Base-by-base conservation (phyloP, 2,888 invertebrate genomes). In the Shargacucullia verbasci region DNA sequence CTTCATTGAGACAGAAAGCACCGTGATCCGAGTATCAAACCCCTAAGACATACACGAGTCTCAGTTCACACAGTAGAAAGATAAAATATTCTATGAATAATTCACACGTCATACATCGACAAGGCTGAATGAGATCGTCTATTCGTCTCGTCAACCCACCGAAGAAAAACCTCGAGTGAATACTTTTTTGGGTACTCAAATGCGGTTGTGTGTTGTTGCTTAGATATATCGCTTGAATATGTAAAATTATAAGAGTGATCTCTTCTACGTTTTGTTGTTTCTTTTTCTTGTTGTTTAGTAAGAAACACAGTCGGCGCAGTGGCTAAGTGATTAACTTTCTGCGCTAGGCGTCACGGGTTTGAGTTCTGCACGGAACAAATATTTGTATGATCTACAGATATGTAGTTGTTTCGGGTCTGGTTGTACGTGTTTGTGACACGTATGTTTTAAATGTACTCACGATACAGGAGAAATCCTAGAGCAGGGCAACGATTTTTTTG, bases 71-170 rank as follows among this genome's bases (percentile, higher is more conserved):
- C 78, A 29, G 29, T 79, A 78, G 69, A 59, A 76, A 82, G 85
- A 86, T 88, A 89, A 90, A 86, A 90, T 91, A 91, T 90, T 89
- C 89, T 81, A 90, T 90, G 90, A 91, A 91, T 90, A 88, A 91
- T 91, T 89, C 90, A 91, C 80, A 65, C 78, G 84, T 86, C 86
- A 89, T 86, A 86, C 85, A 82, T 86, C 81, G 85, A 82, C 83
- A 79, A 81, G 78, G 76, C 81, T 78, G 88, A 85, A 89, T 85
- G 81, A 83, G 84, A 85, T 79, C 73, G 70, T 78, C 77, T 81
- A 81, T 81, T 81, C 79, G 68, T 56, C 68, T 64, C 56, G 72
- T 65, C 73, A 68, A 57, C 76, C 52, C 54, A 47, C 44, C 63
- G 68, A 48, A 45, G 59, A 47, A 55, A 65, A 61, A 65, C 61